Percentiles rank a stretch among this genome's conserved stretches.
Conservation (phyloP, 2,113 vertebrate species). For the Centropus unirufus region DNA sequence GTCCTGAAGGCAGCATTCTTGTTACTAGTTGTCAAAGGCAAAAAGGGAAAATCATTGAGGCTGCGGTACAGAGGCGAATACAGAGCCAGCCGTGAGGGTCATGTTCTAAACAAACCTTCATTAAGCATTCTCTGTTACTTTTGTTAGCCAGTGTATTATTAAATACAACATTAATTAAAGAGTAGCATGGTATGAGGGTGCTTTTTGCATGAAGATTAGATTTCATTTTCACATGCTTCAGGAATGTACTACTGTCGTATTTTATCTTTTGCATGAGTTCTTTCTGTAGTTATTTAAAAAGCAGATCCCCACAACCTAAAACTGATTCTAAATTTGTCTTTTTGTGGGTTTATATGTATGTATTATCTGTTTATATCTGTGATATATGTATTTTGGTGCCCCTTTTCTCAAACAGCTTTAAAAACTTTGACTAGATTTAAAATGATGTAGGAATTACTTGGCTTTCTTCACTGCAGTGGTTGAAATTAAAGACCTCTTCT, state of each 20-base stretch:
- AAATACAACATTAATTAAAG: slow-evolving; percentile 31
- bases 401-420: slow-evolving; percentile 23
- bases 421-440: slow-evolving; percentile 5
- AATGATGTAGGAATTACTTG: slow-evolving; percentile 9
- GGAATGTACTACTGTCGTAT: background rate
- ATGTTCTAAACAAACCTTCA: slow-evolving; percentile 25
- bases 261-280: background rate
- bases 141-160: slow-evolving; percentile 36
- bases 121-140: slow-evolving; percentile 28
- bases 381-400: background rate
- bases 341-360: background rate
- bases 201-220: slow-evolving; percentile 10
- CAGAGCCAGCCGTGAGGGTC: background rate
- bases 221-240: background rate
- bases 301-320: background rate
- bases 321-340: background rate
- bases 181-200: background rate
- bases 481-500: slow-evolving; percentile 49
- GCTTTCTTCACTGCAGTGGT: background rate
- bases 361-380: background rate
- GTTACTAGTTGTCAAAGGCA: background rate
- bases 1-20: slow-evolving; percentile 24
- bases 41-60: background rate
- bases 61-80: background rate
- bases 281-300: background rate